Conservation (phyloP, 2,888 invertebrate genomes). For the Brachyptera risi region DNA sequence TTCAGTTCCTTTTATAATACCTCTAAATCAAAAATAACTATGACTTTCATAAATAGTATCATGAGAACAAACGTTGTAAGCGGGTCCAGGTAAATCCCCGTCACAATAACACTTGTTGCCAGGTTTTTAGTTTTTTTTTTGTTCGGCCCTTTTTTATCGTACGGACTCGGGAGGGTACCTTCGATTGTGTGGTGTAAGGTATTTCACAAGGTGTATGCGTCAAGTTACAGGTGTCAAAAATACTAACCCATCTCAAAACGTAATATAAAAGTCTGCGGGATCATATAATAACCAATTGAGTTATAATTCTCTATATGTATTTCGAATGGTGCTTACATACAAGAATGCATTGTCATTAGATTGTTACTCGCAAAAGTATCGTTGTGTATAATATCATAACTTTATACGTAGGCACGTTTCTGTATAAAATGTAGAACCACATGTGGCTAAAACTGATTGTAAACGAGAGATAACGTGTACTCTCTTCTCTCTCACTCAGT, state of each 20-base stretch:
- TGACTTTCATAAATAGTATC: too few relatives aligned
- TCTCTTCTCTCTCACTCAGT: too few relatives aligned
- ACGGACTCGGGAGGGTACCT: neutral
- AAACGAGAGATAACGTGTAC: too few relatives aligned
- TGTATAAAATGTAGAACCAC: too few relatives aligned
- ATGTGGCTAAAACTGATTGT: too few relatives aligned
- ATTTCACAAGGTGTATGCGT: neutral
- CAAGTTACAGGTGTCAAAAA: constrained; percentile 3
- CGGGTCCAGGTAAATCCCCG: too few relatives aligned
- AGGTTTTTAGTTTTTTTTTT: neutral
- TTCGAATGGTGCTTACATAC: neutral
- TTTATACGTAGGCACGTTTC: too few relatives aligned
- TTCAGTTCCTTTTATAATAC: too few relatives aligned
- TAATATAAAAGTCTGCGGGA: too few relatives aligned
- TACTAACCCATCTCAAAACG: constrained; percentile 1
- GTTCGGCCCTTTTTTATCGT: constrained; percentile 13
- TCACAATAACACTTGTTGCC: constrained; percentile 10
- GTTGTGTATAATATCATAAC: too few relatives aligned
- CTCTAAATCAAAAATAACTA: too few relatives aligned
- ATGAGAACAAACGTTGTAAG: too few relatives aligned
- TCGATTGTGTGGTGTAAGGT: neutral
- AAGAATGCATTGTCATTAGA: neutral
- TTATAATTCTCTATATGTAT: neutral
- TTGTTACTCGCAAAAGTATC: neutral
- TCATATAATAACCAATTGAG: neutral